A percentile compares a stretch with the other conserved stretches of the same genome.
phyloP scores from a whole-genome alignment of 2,888 invertebrate genomes.

The Nebria brevicollis region DNA sequence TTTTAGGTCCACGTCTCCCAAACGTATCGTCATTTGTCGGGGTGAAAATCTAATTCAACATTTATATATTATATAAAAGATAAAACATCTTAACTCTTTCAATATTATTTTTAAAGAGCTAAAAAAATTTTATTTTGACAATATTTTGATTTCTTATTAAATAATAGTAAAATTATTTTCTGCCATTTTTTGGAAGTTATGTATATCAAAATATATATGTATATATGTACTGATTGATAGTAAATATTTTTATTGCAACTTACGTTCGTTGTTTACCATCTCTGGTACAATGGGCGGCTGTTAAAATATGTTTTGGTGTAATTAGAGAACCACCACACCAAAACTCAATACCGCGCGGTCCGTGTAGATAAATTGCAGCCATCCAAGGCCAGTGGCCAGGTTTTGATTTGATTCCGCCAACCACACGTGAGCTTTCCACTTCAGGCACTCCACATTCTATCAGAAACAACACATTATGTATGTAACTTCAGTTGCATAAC shows the following conservation, averaged over 20 bases:
- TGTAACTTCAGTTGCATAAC: too few relatives aligned
- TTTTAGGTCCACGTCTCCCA: slow-evolving; percentile 88
- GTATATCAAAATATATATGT: too few relatives aligned
- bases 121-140: too few relatives aligned
- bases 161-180: too few relatives aligned
- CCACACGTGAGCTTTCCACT: slow-evolving; percentile 86
- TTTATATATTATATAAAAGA: neutral
- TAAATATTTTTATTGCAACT: slow-evolving; percentile 58
- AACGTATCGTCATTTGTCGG: slow-evolving; percentile 86
- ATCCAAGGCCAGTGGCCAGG: slow-evolving; percentile 97
- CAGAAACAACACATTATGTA: slow-evolving; percentile 47
- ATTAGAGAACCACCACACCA: slow-evolving; percentile 95
- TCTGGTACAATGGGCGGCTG: slow-evolving; percentile 93
- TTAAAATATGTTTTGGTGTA: slow-evolving; percentile 81
- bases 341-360: slow-evolving; percentile 84
- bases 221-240: too few relatives aligned
- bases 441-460: slow-evolving; percentile 85
- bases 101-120: slow-evolving; percentile 9
- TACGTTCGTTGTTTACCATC: slow-evolving; percentile 90
- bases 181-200: too few relatives aligned
- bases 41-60: slow-evolving; percentile 76
- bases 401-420: slow-evolving; percentile 86
- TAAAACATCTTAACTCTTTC: slow-evolving; percentile 16
- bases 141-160: too few relatives aligned
- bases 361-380: slow-evolving; percentile 92